phyloP scores from a whole-genome alignment of 2,888 invertebrate species.

The Andrena bicolor region DNA sequence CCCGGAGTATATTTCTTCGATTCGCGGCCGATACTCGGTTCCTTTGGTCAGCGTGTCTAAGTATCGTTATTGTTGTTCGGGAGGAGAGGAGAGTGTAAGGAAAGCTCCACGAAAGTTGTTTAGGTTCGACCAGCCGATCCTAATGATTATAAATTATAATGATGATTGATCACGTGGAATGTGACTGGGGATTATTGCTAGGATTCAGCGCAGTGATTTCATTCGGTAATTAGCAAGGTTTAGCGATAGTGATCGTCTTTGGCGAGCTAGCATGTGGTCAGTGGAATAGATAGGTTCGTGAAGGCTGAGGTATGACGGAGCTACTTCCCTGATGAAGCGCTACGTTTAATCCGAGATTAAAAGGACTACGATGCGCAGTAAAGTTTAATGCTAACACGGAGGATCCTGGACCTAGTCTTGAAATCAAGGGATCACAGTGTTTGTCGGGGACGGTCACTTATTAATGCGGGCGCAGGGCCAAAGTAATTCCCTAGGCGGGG shows the following conservation, averaged over 20 bases:
- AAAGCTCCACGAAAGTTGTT: too few relatives aligned
- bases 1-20: conserved; percentile 29
- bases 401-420: conserved; percentile 61
- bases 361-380: conserved; percentile 52
- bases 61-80: too few relatives aligned
- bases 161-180: too few relatives aligned
- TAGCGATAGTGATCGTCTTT: background rate
- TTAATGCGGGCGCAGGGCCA: conserved; percentile 83
- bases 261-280: conserved; percentile 5
- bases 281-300: conserved; percentile 9
- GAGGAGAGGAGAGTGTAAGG: too few relatives aligned
- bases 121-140: too few relatives aligned
- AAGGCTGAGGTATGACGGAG: conserved; percentile 9
- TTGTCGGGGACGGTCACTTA: conserved; percentile 80
- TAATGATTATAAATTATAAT: too few relatives aligned
- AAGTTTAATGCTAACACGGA: conserved; percentile 63
- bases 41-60: background rate
- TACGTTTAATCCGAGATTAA: conserved; percentile 58
- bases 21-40: background rate
- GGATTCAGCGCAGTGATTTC: too few relatives aligned
- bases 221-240: too few relatives aligned
- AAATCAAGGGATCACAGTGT: conserved; percentile 72
- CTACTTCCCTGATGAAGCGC: conserved; percentile 50
- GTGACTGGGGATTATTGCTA: too few relatives aligned
- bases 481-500: conserved; percentile 75